Evolutionary conservation across 2,888 invertebrate species (phyloP).

Genomic region (Psylliodes chrysocephalus): DNA sequence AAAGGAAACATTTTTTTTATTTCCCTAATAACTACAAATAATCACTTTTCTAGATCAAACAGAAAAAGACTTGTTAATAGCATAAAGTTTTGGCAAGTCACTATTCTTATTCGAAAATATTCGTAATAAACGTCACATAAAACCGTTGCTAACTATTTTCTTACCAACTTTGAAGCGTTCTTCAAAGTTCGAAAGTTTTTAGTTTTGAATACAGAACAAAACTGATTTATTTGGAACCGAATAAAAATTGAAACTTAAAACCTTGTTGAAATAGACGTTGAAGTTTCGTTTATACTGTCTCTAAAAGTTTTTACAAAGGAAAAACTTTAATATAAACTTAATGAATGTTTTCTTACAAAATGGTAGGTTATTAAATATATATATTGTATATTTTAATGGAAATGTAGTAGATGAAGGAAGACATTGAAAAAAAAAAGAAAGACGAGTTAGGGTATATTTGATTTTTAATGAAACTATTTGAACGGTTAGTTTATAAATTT

Average conservation of each 20-base stretch:
- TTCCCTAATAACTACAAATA: too few species aligned
- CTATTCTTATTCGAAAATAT: constrained; percentile 7
- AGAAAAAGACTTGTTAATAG: too few species aligned
- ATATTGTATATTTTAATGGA: too few species aligned
- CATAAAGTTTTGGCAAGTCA: neutral
- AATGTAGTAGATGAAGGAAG: too few species aligned
- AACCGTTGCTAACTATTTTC: constrained; percentile 4
- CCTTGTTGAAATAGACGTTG: neutral
- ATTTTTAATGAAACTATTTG: too few species aligned
- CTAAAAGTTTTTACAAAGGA: neutral
- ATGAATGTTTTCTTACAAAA: neutral
- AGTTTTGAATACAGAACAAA: constrained; percentile 17
- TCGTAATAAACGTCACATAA: constrained; percentile 20
- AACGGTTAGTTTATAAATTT: too few species aligned
- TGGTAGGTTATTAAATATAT: too few species aligned
- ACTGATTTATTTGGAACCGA: constrained; percentile 20
- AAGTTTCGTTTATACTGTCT: neutral
- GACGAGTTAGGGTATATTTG: too few species aligned
- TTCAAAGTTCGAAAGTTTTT: constrained; percentile 14
- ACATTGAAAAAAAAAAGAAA: too few species aligned
- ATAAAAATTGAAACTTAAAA: constrained; percentile 12
- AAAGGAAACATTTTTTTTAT: too few species aligned
- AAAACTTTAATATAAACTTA: neutral
- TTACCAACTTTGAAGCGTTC: constrained; percentile 14
- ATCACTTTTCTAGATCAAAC: too few species aligned